Evolutionary conservation across 2,888 invertebrate genomes (phyloP).

Genomic region (Brenthis ino): DNA sequence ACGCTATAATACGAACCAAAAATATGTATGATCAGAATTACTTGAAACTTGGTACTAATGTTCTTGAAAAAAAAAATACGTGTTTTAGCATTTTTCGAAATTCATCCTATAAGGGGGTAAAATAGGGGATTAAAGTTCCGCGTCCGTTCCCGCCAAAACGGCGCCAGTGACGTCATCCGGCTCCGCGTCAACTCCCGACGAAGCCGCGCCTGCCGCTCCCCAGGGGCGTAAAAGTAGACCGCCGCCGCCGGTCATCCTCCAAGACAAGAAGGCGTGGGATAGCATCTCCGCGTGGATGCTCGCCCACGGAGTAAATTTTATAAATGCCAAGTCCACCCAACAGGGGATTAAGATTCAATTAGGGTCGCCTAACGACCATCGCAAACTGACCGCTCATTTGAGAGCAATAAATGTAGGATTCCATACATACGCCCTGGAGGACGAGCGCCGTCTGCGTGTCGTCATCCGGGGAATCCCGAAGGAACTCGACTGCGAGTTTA

Average conservation of each 20-base stretch:
- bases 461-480: slow-evolving; percentile 7
- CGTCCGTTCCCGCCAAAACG: too few relatives aligned
- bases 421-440: slow-evolving; percentile 12
- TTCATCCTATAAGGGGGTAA: too few relatives aligned
- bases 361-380: slow-evolving; percentile 1
- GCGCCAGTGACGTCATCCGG: not conserved
- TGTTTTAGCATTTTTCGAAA: too few relatives aligned
- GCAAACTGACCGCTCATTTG: not conserved
- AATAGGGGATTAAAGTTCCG: too few relatives aligned
- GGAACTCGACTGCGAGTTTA: not conserved
- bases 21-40: too few relatives aligned
- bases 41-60: too few relatives aligned
- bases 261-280: too few relatives aligned
- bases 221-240: not conserved
- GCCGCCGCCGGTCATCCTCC: not conserved
- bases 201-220: not conserved
- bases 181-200: not conserved
- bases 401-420: not conserved
- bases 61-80: too few relatives aligned
- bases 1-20: too few relatives aligned
- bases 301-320: too few relatives aligned
- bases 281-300: too few relatives aligned
- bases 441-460: slow-evolving; percentile 15
- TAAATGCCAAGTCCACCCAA: not conserved
- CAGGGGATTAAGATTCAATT: not conserved